A percentile compares a stretch with the other conserved stretches of the same genome.
Conservation (phyloP, 2,113 vertebrate genomes). For the Malaclemys terrapin region DNA sequence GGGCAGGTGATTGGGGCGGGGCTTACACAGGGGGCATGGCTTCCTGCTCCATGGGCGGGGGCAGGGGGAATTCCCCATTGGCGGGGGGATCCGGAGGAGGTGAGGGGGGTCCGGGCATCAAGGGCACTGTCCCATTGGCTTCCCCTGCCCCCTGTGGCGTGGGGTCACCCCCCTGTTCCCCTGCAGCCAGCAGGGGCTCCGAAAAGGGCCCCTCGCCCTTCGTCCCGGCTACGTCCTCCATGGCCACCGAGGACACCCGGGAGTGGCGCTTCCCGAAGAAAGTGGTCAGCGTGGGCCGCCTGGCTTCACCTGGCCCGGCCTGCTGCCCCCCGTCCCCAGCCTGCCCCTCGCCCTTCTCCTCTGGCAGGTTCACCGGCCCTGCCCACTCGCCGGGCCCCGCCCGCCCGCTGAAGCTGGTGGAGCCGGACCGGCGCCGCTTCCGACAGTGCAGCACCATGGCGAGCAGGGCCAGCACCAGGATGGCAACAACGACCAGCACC, state of each 20-base stretch:
- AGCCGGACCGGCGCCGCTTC: not conserved
- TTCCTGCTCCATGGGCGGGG: not conserved
- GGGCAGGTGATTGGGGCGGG: no score
- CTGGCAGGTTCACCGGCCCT: not conserved
- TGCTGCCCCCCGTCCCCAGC: not conserved
- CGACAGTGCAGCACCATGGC: accelerated
- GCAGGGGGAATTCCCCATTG: not conserved
- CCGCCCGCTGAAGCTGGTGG: not conserved
- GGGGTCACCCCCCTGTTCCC: not conserved
- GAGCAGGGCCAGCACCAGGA: not conserved
- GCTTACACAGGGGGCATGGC: not conserved
- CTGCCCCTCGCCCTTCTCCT: not conserved
- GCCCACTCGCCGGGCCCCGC: not conserved
- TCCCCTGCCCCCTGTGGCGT: not conserved
- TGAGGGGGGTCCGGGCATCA: not conserved
- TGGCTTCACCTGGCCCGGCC: not conserved
- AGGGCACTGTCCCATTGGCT: not conserved
- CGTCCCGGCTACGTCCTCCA: not conserved
- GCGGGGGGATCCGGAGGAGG: not conserved
- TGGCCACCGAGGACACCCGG: not conserved
- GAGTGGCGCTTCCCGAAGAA: not conserved
- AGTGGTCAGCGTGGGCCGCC: not conserved
- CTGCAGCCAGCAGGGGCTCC: not conserved
- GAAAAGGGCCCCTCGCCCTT: not conserved
- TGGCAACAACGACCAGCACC: accelerated